Evolutionary conservation across 2,797 vertebrate species (phyloP).

Genomic region (Schizothorax lantsangensis): DNA sequence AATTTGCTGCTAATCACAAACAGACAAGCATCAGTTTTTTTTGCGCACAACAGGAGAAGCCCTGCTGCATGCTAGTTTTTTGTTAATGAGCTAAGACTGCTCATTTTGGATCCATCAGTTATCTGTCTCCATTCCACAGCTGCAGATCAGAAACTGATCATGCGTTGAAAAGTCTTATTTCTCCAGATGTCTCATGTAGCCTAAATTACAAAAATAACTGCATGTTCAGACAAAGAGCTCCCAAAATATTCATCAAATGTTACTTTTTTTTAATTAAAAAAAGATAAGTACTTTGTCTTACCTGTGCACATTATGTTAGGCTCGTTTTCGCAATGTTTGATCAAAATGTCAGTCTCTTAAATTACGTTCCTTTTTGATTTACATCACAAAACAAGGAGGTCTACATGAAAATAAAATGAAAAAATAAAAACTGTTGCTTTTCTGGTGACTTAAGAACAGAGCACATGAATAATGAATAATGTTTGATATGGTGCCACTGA

Average conservation of each 20-base stretch:
- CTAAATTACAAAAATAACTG: slow-evolving; percentile 36
- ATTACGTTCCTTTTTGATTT: too few relatives aligned
- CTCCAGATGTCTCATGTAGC: slow-evolving; percentile 9
- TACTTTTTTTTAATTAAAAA: background rate
- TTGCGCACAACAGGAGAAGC: slow-evolving; percentile 35
- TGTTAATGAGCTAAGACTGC: slow-evolving; percentile 51
- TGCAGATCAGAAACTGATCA: slow-evolving; percentile 51
- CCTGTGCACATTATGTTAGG: background rate
- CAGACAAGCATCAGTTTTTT: slow-evolving; percentile 39
- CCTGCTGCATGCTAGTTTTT: slow-evolving; percentile 30
- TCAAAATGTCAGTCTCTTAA: background rate
- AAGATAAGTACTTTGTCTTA: background rate
- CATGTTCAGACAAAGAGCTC: slow-evolving; percentile 15
- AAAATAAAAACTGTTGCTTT: background rate
- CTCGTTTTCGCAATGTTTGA: background rate
- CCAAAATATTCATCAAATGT: background rate
- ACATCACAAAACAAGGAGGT: background rate
- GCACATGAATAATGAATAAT: slow-evolving; percentile 49
- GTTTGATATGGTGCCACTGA: slow-evolving; percentile 47
- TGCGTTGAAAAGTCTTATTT: slow-evolving; percentile 43
- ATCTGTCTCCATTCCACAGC: slow-evolving; percentile 31
- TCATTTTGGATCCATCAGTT: slow-evolving; percentile 40
- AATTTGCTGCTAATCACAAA: slow-evolving; percentile 58
- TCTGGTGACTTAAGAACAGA: slow-evolving; percentile 15
- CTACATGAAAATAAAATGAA: background rate